Evolutionary conservation across 2,113 vertebrate species (phyloP), one percentile per base, ranked within the genome.

Genomic region (Crocuta crocuta): DNA sequence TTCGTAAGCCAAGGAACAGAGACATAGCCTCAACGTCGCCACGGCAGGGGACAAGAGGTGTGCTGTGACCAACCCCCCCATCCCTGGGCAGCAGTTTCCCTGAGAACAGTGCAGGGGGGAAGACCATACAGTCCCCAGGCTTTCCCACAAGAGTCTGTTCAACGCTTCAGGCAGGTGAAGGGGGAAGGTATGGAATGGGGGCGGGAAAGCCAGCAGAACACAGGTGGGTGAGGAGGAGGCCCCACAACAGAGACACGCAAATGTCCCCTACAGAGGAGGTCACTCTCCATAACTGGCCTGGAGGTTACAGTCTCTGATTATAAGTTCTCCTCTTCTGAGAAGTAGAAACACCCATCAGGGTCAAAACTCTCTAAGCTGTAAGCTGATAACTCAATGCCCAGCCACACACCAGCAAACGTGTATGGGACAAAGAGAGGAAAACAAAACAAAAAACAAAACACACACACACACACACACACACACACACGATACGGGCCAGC

Each of bases 271-370:
- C 4, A 48, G 23, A 61, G 24, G 39, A 86, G 45, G 19, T 70
- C 63, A 48, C 15, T 78, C 7, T 68, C 87, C 35, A 23, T 45
- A 17, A 78, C 21, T 10, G 61, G 23, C 88, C 61, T 70, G 58
- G 35, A 91, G 24, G 12, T 58, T 39, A 43, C 1, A 5, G 45
- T 39, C 23, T 70, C 21, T 6, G 1, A 58, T 65, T 35, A 48
- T 9, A 85, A 79, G 33, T 91, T 50, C 35, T 55, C 45, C 90
- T 90, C 70, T 91, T 91, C 24, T 68, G 31, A 78, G 48, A 91
- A 31, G 31, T 10, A 39, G 66, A 79, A 85, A 70, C 31, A 61
- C 10, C 19, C 17, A 8, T 65, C 10, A 66, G 70, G 17, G 35
- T n/a, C 70, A 82, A 95, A 84, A 48, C 4, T 17, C 61, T 85